Percentiles rank a stretch among this genome's conserved stretches.
Evolutionary conservation across 2,113 vertebrate genomes (phyloP).

Genomic region (Oenanthe melanoleuca): DNA sequence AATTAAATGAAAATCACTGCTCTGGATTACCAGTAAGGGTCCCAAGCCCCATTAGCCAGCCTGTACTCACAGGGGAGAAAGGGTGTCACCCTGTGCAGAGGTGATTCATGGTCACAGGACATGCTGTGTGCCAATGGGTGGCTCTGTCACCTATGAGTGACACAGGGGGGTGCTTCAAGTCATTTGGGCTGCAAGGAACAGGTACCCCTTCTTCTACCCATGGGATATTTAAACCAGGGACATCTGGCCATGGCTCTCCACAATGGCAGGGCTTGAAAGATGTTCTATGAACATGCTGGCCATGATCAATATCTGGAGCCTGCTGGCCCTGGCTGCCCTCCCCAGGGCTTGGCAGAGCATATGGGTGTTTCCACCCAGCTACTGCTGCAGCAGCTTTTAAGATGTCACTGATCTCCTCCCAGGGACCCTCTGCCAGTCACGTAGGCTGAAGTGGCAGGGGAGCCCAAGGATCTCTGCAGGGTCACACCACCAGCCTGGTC

Average conservation of each 20-base stretch:
- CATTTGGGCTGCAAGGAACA: not conserved
- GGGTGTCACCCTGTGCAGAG: not conserved
- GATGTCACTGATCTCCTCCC: not conserved
- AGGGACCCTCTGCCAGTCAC: not conserved
- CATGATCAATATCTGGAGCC: conserved; percentile 49
- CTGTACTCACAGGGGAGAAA: not conserved
- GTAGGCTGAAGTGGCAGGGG: not conserved
- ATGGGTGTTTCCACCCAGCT: conserved; percentile 6
- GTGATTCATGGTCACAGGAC: not conserved
- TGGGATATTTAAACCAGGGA: not conserved
- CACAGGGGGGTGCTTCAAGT: not conserved
- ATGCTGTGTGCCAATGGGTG: fast-evolving
- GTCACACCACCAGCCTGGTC: not conserved
- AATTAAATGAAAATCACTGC: conserved; percentile 35
- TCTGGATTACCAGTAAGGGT: not conserved
- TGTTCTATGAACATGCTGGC: not conserved
- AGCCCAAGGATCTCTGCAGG: not conserved
- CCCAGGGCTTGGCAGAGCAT: conserved; percentile 26
- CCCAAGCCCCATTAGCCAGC: not conserved
- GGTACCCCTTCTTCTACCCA: not conserved
- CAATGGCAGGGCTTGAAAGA: fast-evolving
- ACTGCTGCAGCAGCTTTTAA: conserved; percentile 53
- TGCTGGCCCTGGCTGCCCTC: not conserved
- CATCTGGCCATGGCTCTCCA: not conserved
- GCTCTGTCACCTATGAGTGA: not conserved